phyloP scores from a whole-genome alignment of 2,888 invertebrate genomes.

The Nebria brevicollis region DNA sequence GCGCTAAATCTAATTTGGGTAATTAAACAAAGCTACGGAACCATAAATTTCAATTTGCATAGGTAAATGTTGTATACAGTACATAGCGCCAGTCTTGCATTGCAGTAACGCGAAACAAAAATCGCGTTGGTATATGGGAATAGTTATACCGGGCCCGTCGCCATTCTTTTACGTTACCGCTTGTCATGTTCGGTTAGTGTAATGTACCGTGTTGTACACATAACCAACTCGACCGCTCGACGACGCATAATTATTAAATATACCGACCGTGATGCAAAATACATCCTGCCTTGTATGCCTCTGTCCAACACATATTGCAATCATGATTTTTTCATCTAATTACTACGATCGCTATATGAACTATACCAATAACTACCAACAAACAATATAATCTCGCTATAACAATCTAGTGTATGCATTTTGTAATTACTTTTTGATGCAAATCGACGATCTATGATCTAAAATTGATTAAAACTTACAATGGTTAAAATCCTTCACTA shows the following conservation, averaged over 20 bases:
- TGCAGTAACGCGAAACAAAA: slow-evolving; percentile 21
- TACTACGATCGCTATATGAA: background rate
- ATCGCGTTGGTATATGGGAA: slow-evolving; percentile 22
- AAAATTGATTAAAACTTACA: too few species aligned
- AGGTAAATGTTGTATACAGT: slow-evolving; percentile 46
- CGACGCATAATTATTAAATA: slow-evolving; percentile 33
- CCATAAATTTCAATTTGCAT: slow-evolving; percentile 51
- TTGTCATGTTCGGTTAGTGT: slow-evolving; percentile 33
- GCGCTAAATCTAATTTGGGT: slow-evolving; percentile 51
- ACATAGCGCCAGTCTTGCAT: background rate
- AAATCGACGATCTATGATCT: too few species aligned
- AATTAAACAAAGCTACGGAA: slow-evolving; percentile 50
- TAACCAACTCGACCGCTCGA: background rate
- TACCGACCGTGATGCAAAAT: background rate
- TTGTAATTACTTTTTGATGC: too few species aligned
- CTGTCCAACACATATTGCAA: background rate
- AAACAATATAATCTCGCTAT: too few species aligned
- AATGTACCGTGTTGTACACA: slow-evolving; percentile 32
- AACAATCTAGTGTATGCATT: too few species aligned
- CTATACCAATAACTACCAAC: background rate
- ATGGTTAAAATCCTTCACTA: too few species aligned
- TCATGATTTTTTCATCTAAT: background rate
- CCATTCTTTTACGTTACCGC: slow-evolving; percentile 37
- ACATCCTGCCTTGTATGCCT: background rate
- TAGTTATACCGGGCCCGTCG: slow-evolving; percentile 19